Evolutionary conservation across 2,113 vertebrate species (phyloP), one percentile per base, ranked within the genome.

Genomic region (Erpornis zantholeuca): DNA sequence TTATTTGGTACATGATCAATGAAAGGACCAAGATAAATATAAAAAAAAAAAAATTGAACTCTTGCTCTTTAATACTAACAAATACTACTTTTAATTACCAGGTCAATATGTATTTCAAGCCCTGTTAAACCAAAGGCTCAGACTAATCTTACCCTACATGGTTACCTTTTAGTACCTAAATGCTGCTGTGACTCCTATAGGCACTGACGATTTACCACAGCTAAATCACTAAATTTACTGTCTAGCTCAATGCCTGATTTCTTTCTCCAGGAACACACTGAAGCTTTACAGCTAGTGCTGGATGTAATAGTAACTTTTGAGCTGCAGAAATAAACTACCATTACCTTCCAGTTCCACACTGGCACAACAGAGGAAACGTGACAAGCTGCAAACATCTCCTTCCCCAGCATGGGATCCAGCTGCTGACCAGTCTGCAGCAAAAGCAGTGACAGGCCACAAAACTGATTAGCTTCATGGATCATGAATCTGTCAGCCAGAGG

Each of bases 401-500:
- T 92, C 9, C 73, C 63, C 90, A 81, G 75, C 59, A n/a, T 0
- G 36, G 65, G 79, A 63, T 72, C 27, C 81, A 80, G 16, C 81
- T 50, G 84, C 90, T 95, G 89, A 56, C 80, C 91, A 68, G 49
- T 29, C 70, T 9, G 4, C 3, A 25, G 78, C 59, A 92, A 73
- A 11, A 53, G 40, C 65, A 94, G 22, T 25, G 82, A 83, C 82
- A 66, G 63, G 53, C 85, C 72, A 53, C 91, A 94, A 21, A 87
- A 93, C 70, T 72, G 68, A 79, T 86, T 25, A 69, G 56, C 84
- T 91, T 78, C 83, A 91, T 44, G 89, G 89, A 82, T 86, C 93
- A 77, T 52, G 42, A 88, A 82, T 84, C 88, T 86, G 78, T 31
- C 89, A 95, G 72, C 61, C 78, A 92, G 73, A 83, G 57, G 60